Conservation (phyloP, 2,797 vertebrate species). For the Gymnocypris eckloni region DNA sequence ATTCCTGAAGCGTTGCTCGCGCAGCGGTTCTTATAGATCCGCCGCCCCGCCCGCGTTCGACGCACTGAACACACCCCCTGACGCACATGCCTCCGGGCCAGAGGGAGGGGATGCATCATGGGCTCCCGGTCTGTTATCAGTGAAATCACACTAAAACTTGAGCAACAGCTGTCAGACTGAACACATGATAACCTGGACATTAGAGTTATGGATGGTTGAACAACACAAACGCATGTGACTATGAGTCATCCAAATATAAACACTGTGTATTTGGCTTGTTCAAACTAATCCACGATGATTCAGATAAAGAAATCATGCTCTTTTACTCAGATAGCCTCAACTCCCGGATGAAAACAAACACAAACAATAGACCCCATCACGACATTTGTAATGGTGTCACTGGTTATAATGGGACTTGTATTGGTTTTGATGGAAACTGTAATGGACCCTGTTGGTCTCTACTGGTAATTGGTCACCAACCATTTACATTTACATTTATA, state of each 20-base stretch:
- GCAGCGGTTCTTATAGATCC: constrained; percentile 36
- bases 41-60: constrained; percentile 39
- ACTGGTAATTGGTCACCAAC: no score
- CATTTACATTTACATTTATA: no score
- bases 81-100: constrained; percentile 10
- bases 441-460: no score
- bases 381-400: no score
- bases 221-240: background rate
- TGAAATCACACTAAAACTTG: background rate
- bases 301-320: background rate
- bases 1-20: background rate
- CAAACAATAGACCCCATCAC: no score
- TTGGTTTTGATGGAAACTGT: no score
- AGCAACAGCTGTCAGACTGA: background rate
- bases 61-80: constrained; percentile 64
- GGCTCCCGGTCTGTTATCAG: background rate
- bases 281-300: background rate
- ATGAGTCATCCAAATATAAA: background rate
- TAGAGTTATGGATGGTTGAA: background rate
- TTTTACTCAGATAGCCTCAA: no score
- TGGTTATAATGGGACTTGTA: no score
- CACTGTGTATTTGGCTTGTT: background rate
- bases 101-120: background rate
- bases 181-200: background rate
- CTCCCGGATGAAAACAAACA: no score